Evolutionary conservation across 2,888 invertebrate genomes (phyloP).

Genomic region (Chrysolina americana): DNA sequence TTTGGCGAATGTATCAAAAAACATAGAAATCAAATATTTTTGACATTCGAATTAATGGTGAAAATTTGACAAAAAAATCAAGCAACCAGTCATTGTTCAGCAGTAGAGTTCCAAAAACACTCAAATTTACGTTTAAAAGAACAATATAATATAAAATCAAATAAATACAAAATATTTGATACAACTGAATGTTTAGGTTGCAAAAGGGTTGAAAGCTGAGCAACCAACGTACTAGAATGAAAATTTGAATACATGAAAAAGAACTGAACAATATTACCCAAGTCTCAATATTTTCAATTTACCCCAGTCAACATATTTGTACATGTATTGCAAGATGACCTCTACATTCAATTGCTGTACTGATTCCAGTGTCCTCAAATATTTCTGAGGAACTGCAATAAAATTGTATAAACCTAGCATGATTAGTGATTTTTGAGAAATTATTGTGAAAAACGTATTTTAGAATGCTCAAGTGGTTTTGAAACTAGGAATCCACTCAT

Average conservation of each 20-base stretch:
- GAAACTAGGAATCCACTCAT: not conserved
- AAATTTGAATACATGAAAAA: not conserved
- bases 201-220: not conserved
- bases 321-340: not conserved
- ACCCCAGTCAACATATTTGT: constrained; percentile 1
- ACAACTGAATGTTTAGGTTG: too few relatives aligned
- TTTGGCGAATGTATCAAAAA: too few relatives aligned
- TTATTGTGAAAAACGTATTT: not conserved
- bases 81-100: too few relatives aligned
- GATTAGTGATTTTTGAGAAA: not conserved
- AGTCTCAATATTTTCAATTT: not conserved
- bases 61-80: too few relatives aligned
- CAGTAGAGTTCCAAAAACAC: too few relatives aligned
- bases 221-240: not conserved
- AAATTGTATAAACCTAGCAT: not conserved
- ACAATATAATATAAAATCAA: too few relatives aligned
- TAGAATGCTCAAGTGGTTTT: not conserved
- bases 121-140: too few relatives aligned
- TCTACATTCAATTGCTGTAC: not conserved
- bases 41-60: too few relatives aligned
- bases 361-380: not conserved
- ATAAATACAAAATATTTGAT: too few relatives aligned
- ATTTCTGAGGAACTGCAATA: not conserved
- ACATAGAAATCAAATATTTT: too few relatives aligned
- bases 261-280: not conserved